Conservation (phyloP, 2,797 vertebrate genomes). For the Fistularia commersonii region DNA sequence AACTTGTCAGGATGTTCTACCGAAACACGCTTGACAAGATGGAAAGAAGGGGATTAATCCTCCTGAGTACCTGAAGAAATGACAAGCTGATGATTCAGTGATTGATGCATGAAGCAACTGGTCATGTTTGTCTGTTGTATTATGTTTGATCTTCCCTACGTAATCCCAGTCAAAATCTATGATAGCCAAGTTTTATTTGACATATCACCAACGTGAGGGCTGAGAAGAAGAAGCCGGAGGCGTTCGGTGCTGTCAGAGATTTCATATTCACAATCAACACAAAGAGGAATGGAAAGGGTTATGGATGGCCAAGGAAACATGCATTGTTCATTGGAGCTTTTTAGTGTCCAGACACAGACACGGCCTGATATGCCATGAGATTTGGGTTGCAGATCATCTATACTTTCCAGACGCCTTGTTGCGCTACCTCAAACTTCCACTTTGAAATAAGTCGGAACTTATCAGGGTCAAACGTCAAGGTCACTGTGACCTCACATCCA, state of each 20-base stretch:
- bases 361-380: too few species aligned
- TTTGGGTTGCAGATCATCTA: too few species aligned
- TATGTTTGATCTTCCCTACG: not conserved
- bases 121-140: not conserved
- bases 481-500: too few species aligned
- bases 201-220: too few species aligned
- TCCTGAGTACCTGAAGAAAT: slow-evolving; percentile 4
- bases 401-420: slow-evolving; percentile 24
- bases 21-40: slow-evolving; percentile 31
- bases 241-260: not conserved
- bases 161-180: not conserved
- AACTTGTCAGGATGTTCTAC: slow-evolving; percentile 42
- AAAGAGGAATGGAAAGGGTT: not conserved
- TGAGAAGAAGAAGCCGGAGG: not conserved
- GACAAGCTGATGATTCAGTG: slow-evolving; percentile 12
- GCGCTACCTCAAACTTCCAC: slow-evolving; percentile 27
- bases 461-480: too few species aligned
- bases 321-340: too few species aligned
- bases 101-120: slow-evolving; percentile 7
- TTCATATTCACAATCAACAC: not conserved
- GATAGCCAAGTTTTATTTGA: not conserved
- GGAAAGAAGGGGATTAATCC: slow-evolving; percentile 35
- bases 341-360: too few species aligned
- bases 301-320: too few species aligned
- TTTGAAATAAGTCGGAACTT: too few species aligned